phyloP scores from a whole-genome alignment of 2,888 invertebrate species.

The Eilema griseolum region DNA sequence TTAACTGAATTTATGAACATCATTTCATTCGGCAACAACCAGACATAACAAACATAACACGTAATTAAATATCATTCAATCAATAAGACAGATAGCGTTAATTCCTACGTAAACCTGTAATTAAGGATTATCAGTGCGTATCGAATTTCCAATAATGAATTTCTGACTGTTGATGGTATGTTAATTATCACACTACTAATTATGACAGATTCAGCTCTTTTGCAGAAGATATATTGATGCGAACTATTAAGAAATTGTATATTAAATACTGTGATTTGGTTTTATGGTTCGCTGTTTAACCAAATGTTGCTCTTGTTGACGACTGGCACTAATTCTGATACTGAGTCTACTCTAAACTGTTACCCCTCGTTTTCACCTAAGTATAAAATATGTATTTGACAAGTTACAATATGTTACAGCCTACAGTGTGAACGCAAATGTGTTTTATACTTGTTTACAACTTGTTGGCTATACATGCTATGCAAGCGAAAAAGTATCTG shows the following conservation, averaged over 20 bases:
- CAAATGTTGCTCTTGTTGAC: too few relatives aligned
- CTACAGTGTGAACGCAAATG: too few relatives aligned
- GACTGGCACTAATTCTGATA: too few relatives aligned
- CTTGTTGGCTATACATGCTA: too few relatives aligned
- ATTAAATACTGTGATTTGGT: too few relatives aligned
- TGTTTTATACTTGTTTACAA: too few relatives aligned
- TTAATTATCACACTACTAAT: background rate
- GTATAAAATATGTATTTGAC: too few relatives aligned
- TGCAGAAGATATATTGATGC: background rate
- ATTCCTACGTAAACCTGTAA: background rate
- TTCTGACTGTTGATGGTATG: background rate
- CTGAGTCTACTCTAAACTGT: too few relatives aligned
- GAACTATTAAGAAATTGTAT: background rate
- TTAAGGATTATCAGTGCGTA: background rate
- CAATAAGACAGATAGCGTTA: background rate
- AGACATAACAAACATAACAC: background rate
- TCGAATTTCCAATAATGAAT: slow-evolving; percentile 1
- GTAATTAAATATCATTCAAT: slow-evolving; percentile 1
- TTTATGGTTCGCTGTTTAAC: too few relatives aligned
- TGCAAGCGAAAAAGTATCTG: too few relatives aligned
- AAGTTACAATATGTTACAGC: too few relatives aligned
- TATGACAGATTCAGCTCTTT: background rate
- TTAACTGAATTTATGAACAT: background rate
- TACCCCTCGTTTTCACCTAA: too few relatives aligned
- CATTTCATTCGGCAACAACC: background rate